Conservation (phyloP, 2,113 vertebrate genomes). For the Acrocephalus arundinaceus region DNA sequence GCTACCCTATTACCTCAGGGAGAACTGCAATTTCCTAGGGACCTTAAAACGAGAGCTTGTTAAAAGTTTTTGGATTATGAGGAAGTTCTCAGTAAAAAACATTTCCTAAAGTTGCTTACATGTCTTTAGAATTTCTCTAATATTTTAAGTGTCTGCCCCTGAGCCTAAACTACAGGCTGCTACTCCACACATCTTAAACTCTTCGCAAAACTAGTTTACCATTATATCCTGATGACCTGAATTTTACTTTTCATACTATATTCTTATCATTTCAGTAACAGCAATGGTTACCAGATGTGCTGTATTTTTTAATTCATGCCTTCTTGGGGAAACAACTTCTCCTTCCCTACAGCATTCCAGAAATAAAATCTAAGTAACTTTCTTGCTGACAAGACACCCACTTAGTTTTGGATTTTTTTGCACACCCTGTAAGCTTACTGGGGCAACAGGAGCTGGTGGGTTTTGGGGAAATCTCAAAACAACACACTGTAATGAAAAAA, state of each 20-base stretch:
- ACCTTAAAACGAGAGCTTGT: neutral
- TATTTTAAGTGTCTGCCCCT: neutral
- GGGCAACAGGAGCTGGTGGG: fast-evolving
- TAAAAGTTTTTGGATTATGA: neutral
- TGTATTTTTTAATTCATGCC: neutral
- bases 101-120: neutral
- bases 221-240: neutral
- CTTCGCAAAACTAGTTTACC: neutral
- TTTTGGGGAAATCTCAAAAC: neutral
- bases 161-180: neutral
- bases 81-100: neutral
- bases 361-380: neutral
- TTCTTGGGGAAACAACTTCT: neutral
- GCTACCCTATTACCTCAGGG: neutral
- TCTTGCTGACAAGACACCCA: neutral
- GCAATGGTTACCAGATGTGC: neutral
- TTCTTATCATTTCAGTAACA: neutral
- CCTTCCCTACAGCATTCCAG: neutral
- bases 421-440: neutral
- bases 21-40: neutral
- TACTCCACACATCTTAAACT: neutral
- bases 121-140: neutral
- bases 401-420: neutral
- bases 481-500: neutral
- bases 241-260: neutral